Percentiles rank a stretch among this genome's conserved stretches.
Conservation (phyloP, 2,888 invertebrate species). For the Drosophila pseudotalamancana region DNA sequence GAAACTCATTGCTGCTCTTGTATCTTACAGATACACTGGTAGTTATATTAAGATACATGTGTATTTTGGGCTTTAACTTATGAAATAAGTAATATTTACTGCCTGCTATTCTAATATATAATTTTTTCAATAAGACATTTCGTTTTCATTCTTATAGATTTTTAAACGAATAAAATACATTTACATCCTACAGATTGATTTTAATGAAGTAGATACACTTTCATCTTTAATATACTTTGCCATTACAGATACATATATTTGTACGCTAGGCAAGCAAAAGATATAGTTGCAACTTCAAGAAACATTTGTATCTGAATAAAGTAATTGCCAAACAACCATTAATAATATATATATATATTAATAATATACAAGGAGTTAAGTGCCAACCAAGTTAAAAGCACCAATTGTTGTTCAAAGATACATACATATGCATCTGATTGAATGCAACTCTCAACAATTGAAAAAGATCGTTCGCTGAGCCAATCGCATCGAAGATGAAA, state of each 20-base stretch:
- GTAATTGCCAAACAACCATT: background rate
- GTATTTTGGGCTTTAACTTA: no score
- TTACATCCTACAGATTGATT: background rate
- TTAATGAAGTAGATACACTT: background rate
- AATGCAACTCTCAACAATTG: background rate
- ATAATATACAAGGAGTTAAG: no score
- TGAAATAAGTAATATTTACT: no score
- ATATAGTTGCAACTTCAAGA: background rate
- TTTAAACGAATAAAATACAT: background rate
- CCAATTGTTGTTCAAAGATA: no score
- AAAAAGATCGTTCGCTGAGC: constrained; percentile 3
- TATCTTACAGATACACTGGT: background rate
- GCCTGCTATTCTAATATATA: no score
- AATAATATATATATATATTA: no score
- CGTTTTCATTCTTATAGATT: no score
- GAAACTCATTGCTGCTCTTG: background rate
- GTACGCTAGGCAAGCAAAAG: background rate
- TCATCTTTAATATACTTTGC: background rate
- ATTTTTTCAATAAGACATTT: no score
- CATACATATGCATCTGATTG: background rate
- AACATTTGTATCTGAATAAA: background rate
- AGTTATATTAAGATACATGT: no score
- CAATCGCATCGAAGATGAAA: constrained; percentile 33
- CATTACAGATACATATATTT: no score
- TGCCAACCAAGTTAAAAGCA: no score